phyloP scores from a whole-genome alignment of 2,113 vertebrate genomes.

The Gymnorhina tibicen region DNA sequence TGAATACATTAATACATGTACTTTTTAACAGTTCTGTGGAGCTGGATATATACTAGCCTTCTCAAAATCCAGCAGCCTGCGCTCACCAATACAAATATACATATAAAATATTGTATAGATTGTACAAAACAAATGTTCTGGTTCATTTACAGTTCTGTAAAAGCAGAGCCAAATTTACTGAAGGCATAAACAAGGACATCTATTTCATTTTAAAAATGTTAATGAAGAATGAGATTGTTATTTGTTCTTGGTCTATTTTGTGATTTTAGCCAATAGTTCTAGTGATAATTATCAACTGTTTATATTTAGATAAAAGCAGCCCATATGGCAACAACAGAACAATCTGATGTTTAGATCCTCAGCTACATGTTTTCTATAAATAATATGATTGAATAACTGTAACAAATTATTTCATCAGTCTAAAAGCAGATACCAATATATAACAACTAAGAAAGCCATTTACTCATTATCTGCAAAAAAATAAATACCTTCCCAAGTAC shows the following conservation, averaged over 20 bases:
- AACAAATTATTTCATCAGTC: constrained; percentile 62
- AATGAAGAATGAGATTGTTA: constrained; percentile 47
- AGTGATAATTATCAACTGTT: constrained; percentile 53
- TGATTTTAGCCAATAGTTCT: constrained; percentile 41
- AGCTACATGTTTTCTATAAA: constrained; percentile 58
- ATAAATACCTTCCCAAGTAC: constrained; percentile 29
- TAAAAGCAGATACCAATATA: constrained; percentile 41
- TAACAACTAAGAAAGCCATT: constrained; percentile 51
- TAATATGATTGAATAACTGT: constrained; percentile 57
- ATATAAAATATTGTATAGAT: background rate
- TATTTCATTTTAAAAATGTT: constrained; percentile 32
- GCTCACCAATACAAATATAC: background rate
- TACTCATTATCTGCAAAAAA: constrained; percentile 54
- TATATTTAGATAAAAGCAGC: constrained; percentile 47
- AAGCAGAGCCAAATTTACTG: constrained; percentile 11
- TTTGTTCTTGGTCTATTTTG: constrained; percentile 42
- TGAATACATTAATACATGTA: background rate
- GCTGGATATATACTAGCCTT: background rate
- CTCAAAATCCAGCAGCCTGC: background rate
- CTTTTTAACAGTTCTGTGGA: background rate
- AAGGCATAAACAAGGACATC: constrained; percentile 41
- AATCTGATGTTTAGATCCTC: constrained; percentile 51
- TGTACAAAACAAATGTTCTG: constrained; percentile 36
- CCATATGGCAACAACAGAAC: constrained; percentile 50
- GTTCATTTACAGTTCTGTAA: constrained; percentile 30